These are phyloP conservation scores for Campoletis raptor DNA, from an alignment of 2,888 invertebrate species.

Conservation along the genomic window DNA sequence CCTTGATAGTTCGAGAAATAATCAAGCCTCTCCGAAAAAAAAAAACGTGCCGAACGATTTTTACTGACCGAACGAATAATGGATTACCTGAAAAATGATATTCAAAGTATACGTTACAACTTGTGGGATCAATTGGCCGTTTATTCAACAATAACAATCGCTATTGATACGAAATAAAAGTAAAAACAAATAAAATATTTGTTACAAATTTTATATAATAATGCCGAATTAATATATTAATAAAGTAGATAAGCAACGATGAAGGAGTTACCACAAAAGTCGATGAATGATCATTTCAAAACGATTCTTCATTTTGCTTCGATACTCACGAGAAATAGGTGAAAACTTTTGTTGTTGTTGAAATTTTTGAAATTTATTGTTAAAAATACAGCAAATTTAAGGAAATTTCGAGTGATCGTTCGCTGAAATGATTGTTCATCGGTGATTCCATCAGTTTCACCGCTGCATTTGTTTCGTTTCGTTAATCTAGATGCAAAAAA, in stretches of 20 bases:
- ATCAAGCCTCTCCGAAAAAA: too few relatives aligned
- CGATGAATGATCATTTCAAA: slow-evolving; percentile 35
- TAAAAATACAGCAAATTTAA: not conserved
- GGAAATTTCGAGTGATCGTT: slow-evolving; percentile 23
- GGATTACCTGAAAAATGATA: too few relatives aligned
- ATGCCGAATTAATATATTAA: slow-evolving; percentile 62
- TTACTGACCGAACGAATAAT: too few relatives aligned
- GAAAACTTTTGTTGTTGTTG: not conserved
- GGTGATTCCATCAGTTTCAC: slow-evolving; percentile 26
- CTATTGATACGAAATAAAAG: slow-evolving; percentile 75
- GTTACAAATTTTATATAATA: slow-evolving; percentile 72
- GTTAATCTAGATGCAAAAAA: slow-evolving; percentile 66
- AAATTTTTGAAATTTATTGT: not conserved
- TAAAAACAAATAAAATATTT: slow-evolving; percentile 68
- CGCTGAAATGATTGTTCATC: slow-evolving; percentile 28
- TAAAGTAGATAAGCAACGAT: slow-evolving; percentile 50
- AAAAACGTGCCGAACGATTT: too few relatives aligned
- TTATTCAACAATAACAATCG: slow-evolving; percentile 80
- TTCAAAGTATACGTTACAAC: slow-evolving; percentile 37
- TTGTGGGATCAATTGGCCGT: slow-evolving; percentile 74
- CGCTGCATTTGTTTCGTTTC: slow-evolving; percentile 24
- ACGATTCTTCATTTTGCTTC: not conserved
- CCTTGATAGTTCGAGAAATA: too few relatives aligned
- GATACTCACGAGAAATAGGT: not conserved
- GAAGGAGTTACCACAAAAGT: slow-evolving; percentile 27